These are phyloP conservation scores for Coreoperca whiteheadi DNA, from an alignment of 2,113 vertebrate species.

Conservation along the genomic window DNA sequence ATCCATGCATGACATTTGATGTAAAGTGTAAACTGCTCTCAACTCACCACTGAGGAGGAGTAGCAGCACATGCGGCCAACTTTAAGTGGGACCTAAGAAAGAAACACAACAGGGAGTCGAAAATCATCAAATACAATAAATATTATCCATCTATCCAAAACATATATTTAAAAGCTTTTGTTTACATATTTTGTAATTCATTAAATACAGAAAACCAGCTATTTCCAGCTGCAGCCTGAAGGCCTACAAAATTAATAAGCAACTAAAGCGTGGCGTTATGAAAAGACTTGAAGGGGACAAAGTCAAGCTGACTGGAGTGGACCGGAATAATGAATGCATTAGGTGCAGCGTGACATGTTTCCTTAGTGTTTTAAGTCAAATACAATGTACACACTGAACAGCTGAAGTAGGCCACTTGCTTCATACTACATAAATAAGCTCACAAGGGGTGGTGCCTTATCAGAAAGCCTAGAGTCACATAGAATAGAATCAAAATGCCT, in stretches of 20 bases:
- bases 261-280: conserved; percentile 27
- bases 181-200: neutral
- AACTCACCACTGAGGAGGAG: conserved; percentile 81
- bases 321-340: neutral
- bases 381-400: neutral
- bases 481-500: neutral
- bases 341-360: neutral
- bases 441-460: neutral
- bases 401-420: neutral
- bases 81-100: conserved; percentile 71
- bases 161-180: neutral
- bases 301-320: conserved; percentile 34
- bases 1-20: neutral
- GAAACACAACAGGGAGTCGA: conserved; percentile 13
- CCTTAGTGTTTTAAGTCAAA: neutral
- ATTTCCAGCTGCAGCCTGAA: conserved; percentile 22
- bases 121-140: neutral
- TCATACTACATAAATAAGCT: neutral
- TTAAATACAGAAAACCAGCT: neutral
- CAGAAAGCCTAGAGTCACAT: neutral
- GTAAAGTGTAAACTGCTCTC: neutral
- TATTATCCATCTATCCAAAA: neutral
- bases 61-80: conserved; percentile 76
- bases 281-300: conserved; percentile 31
- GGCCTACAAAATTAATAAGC: conserved; percentile 50